Evolutionary conservation across 2,113 vertebrate species (phyloP).

Genomic region (Sminthopsis crassicaudata): DNA sequence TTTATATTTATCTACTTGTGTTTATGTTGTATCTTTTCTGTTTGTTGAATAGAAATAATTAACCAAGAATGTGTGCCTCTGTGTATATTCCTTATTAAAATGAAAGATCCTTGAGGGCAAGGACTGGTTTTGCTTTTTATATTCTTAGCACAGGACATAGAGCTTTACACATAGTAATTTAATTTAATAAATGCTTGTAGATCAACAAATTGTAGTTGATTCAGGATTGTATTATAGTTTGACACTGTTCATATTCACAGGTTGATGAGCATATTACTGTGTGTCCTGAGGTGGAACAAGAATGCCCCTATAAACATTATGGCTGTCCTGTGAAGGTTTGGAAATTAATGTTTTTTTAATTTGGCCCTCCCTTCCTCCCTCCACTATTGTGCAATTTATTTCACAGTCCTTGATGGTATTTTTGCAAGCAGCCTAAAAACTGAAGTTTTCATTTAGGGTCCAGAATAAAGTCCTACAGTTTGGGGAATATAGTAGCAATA

Average conservation of each 20-base stretch:
- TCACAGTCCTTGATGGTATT: background rate
- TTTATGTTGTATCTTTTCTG: background rate
- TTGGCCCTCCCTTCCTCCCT: background rate
- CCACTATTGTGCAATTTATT: background rate
- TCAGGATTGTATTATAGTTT: conserved; percentile 8
- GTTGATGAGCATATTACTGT: conserved; percentile 83
- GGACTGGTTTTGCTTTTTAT: background rate
- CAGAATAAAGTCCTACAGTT: background rate
- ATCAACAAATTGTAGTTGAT: background rate
- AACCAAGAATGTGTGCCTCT: background rate
- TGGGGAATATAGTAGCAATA: background rate
- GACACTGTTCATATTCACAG: conserved; percentile 76
- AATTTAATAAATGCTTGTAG: background rate
- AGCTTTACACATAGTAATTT: background rate
- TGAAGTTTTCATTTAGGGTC: background rate
- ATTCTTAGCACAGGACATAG: background rate
- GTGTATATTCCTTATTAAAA: background rate
- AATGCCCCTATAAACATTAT: conserved; percentile 89
- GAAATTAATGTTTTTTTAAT: background rate
- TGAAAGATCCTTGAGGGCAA: background rate
- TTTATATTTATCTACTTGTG: background rate
- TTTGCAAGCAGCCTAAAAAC: background rate
- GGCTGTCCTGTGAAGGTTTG: conserved; percentile 89
- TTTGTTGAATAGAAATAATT: background rate
- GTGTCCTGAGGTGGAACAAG: conserved; percentile 88